Evolutionary conservation across 2,113 vertebrate species (phyloP).

Genomic region (Ciconia maguari): DNA sequence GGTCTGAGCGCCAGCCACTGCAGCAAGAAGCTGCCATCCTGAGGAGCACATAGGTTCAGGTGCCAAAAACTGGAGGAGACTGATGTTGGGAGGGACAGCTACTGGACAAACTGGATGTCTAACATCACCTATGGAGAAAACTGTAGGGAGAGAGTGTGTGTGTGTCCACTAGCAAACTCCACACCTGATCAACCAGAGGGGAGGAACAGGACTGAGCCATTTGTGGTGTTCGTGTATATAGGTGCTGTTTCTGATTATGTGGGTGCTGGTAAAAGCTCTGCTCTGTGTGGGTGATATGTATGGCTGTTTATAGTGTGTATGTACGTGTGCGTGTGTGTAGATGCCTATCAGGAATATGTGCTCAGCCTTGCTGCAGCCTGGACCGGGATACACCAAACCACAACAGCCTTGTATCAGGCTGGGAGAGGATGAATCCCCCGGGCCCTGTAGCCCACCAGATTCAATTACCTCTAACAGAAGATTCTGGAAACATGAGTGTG

Average conservation of each 20-base stretch:
- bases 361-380: neutral
- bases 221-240: too few relatives aligned
- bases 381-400: neutral
- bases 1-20: neutral
- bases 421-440: neutral
- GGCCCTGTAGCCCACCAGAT: neutral
- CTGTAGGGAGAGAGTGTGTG: too few relatives aligned
- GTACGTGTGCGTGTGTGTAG: too few relatives aligned
- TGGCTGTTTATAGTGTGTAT: neutral
- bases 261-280: neutral
- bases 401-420: neutral
- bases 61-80: neutral
- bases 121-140: neutral
- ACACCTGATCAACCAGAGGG: neutral
- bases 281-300: fast-evolving
- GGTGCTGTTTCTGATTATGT: neutral
- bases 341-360: fast-evolving
- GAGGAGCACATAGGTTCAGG: neutral
- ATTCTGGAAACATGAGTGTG: fast-evolving
- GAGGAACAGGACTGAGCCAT: neutral
- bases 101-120: neutral
- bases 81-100: neutral
- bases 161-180: neutral
- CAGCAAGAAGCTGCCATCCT: neutral
- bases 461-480: neutral